Conservation (phyloP, 2,797 vertebrate species). For the Amphiprion clarkii region DNA sequence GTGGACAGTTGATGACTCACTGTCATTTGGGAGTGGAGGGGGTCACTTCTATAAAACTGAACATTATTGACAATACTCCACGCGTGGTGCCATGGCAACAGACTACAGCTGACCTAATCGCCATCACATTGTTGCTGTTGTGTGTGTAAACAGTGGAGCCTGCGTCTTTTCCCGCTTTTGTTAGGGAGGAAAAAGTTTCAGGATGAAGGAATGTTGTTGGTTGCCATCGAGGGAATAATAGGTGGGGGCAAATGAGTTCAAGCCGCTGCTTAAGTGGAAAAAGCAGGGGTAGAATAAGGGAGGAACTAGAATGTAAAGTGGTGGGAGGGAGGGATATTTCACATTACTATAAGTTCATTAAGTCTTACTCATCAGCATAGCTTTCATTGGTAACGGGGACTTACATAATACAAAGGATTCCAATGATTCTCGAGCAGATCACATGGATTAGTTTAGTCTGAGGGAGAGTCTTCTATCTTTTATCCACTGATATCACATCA, state of each 20-base stretch:
- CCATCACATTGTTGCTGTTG: constrained; percentile 35
- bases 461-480: not conserved
- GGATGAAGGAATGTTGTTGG: constrained; percentile 74
- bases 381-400: constrained; percentile 16
- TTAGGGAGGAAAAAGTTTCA: constrained; percentile 65
- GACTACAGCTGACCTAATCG: constrained; percentile 43
- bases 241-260: constrained; percentile 62
- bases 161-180: constrained; percentile 67
- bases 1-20: constrained; percentile 70
- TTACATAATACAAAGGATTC: not conserved
- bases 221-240: constrained; percentile 45
- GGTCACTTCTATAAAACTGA: constrained; percentile 68
- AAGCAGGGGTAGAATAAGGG: constrained; percentile 43
- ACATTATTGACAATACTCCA: constrained; percentile 54
- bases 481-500: not conserved
- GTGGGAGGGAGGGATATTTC: constrained; percentile 34
- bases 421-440: constrained; percentile 6
- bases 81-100: constrained; percentile 71
- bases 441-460: constrained; percentile 1
- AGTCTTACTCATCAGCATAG: constrained; percentile 14
- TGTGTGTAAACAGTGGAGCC: constrained; percentile 1
- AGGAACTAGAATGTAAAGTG: constrained; percentile 1
- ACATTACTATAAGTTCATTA: constrained; percentile 33
- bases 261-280: constrained; percentile 62
- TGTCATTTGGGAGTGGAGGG: constrained; percentile 25